These are phyloP conservation scores for Aphelinus certus DNA, from an alignment of 1,140 invertebrate genomes.

Conservation along the genomic window DNA sequence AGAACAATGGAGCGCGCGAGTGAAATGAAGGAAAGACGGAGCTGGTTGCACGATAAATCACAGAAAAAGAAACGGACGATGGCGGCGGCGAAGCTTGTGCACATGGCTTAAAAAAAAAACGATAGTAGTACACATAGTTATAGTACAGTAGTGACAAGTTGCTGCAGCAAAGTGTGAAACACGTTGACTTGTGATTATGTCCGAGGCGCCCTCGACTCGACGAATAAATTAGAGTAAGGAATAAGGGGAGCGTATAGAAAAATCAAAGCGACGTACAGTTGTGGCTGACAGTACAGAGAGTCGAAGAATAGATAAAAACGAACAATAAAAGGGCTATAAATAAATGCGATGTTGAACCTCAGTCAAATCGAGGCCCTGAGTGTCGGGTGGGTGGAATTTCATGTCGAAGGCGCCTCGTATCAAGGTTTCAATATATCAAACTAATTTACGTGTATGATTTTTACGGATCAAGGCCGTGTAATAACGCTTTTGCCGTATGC, in stretches of 20 bases:
- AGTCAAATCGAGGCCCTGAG: slow-evolving; percentile 8
- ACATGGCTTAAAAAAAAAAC: slow-evolving; percentile 50
- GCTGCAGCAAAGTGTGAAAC: slow-evolving; percentile 61
- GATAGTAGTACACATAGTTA: slow-evolving; percentile 67
- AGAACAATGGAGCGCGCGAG: slow-evolving; percentile 53
- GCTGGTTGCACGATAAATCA: slow-evolving; percentile 27
- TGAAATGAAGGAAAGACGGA: slow-evolving; percentile 8
- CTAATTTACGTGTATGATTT: no score
- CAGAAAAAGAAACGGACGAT: slow-evolving; percentile 32
- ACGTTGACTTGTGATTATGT: slow-evolving; percentile 56
- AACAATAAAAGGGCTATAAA: slow-evolving; percentile 1
- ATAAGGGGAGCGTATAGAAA: neutral
- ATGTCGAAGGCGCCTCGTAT: slow-evolving; percentile 23
- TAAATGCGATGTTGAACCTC: slow-evolving; percentile 5
- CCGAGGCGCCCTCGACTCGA: slow-evolving; percentile 47
- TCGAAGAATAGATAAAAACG: neutral
- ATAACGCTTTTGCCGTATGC: slow-evolving; percentile 11
- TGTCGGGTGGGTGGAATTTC: neutral
- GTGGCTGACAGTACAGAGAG: slow-evolving; percentile 4
- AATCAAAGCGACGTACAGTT: slow-evolving; percentile 15
- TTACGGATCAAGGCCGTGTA: no score
- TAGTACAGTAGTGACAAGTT: slow-evolving; percentile 67
- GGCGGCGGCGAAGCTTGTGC: slow-evolving; percentile 59
- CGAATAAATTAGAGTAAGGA: slow-evolving; percentile 3
- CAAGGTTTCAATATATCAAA: no score